A percentile compares a stretch with the other conserved stretches of the same genome.
These are phyloP conservation scores for Wiebesia pumilae DNA, from an alignment of 1,140 invertebrate genomes.

Conservation along the genomic window DNA sequence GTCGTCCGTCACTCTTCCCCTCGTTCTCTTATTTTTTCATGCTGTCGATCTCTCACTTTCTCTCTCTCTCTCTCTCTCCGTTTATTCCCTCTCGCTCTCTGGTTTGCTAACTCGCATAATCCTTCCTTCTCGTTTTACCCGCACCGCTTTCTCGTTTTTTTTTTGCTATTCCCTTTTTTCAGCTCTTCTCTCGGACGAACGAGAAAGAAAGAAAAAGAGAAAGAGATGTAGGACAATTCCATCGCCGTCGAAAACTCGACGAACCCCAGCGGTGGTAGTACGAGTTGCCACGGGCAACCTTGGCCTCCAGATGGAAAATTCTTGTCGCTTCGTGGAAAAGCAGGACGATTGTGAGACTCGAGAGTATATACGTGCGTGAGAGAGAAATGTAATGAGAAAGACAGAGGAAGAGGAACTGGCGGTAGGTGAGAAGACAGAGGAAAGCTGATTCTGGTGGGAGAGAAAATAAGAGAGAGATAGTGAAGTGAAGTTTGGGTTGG, in stretches of 20 bases:
- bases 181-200: constrained; percentile 54
- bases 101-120: background rate
- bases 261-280: constrained; percentile 57
- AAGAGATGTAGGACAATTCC: constrained; percentile 64
- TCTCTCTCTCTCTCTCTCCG: constrained; percentile 54
- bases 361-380: constrained; percentile 2
- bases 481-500: constrained; percentile 27
- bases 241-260: constrained; percentile 61
- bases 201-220: constrained; percentile 10
- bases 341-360: constrained; percentile 53
- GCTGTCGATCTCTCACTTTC: too few relatives aligned
- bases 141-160: constrained; percentile 56
- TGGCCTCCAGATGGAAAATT: constrained; percentile 63
- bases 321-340: constrained; percentile 64
- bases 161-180: constrained; percentile 59
- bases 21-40: too few relatives aligned
- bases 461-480: constrained; percentile 47
- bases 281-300: constrained; percentile 72
- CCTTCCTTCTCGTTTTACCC: constrained; percentile 57
- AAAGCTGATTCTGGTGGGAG: constrained; percentile 51
- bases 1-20: too few relatives aligned
- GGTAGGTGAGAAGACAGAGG: constrained; percentile 49
- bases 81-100: constrained; percentile 50
- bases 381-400: constrained; percentile 38
- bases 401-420: constrained; percentile 30